Percentiles rank a stretch among this genome's conserved stretches.
Evolutionary conservation across 2,888 invertebrate species (phyloP).

Genomic region (Antheraea assamensis): DNA sequence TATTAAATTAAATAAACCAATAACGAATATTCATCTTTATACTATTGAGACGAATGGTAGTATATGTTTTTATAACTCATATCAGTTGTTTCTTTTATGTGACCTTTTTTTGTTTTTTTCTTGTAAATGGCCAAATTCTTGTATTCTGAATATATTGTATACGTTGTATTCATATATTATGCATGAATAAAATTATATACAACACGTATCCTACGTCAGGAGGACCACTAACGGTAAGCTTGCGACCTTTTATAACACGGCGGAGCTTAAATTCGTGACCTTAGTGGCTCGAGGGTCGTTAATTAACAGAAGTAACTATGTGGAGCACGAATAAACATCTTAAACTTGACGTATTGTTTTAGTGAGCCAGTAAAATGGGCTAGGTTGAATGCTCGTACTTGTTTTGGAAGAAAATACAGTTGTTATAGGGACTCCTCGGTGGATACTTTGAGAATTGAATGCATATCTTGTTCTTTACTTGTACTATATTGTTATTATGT

Average conservation of each 20-base stretch:
- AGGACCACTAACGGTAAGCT: constrained; percentile 1
- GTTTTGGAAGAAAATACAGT: neutral
- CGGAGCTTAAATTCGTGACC: constrained; percentile 13
- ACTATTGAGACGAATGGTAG: too few relatives aligned
- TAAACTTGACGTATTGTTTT: constrained; percentile 18
- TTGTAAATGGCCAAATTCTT: neutral
- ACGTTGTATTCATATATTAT: neutral
- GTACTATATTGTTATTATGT: too few relatives aligned
- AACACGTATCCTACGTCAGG: neutral
- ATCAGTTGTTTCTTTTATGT: too few relatives aligned
- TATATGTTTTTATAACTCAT: too few relatives aligned
- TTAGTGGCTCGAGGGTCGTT: constrained; percentile 18
- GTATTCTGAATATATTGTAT: neutral
- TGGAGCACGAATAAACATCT: constrained; percentile 29
- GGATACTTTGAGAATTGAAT: neutral
- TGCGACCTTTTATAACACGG: constrained; percentile 20
- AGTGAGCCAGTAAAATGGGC: constrained; percentile 21
- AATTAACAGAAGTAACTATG: constrained; percentile 24
- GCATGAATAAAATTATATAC: neutral
- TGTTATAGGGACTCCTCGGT: neutral
- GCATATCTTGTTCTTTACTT: neutral
- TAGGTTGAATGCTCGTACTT: constrained; percentile 5
- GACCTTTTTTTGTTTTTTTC: too few relatives aligned
- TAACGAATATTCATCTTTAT: too few relatives aligned
- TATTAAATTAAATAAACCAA: too few relatives aligned